Base-by-base conservation (phyloP, 2,888 invertebrate genomes). In the Drosophila neotestacea region DNA sequence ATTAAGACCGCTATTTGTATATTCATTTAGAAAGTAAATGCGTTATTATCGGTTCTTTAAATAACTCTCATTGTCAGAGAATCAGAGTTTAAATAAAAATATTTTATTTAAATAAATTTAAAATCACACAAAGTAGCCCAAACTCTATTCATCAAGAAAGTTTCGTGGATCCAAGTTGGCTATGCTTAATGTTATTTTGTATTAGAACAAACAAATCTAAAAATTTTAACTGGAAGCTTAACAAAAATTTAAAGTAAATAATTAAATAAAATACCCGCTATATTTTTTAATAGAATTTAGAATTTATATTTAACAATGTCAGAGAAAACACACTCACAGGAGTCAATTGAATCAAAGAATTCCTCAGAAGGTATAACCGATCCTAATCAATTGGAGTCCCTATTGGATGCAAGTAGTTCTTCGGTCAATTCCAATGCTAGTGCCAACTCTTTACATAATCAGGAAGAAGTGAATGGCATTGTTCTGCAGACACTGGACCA, bases 401-500 rank as follows among this genome's bases (percentile, higher is more conserved):
- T 66, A n/a, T 0, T 16, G 0, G 13, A 59, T 2, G 48, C 59
- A 1, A 67, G 66, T n/a, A 47, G 46, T 38, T 41, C 11, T 13
- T 62, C 66, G 2, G 60, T 4, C 0, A 27, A 6, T 2, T 0
- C 5, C 7, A 0, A 6, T 6, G 10, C 2, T 3, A 6, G 30
- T 22, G 32, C 5, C 0, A 22, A 16, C 10, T 32, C 28, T 2
- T 6, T 9, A 2, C 3, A 0, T 4, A 16, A 59, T 0, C 6
- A 10, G 0, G 4, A 10, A 0, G 44, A 74, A 16, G 22, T 81
- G 4, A 30, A 59, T 2, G 6, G 50, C 2, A 70, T 73, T 27
- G 71, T 79, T 7, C 6, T 16, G 0, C 52, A 60, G 5, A 64
- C 63, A 0, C 27, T 88, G 13, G 6, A 46, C 0, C 27, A 70